Evolutionary conservation across 2,888 invertebrate genomes (phyloP).

Genomic region (Pristionchus fissidentatus): DNA sequence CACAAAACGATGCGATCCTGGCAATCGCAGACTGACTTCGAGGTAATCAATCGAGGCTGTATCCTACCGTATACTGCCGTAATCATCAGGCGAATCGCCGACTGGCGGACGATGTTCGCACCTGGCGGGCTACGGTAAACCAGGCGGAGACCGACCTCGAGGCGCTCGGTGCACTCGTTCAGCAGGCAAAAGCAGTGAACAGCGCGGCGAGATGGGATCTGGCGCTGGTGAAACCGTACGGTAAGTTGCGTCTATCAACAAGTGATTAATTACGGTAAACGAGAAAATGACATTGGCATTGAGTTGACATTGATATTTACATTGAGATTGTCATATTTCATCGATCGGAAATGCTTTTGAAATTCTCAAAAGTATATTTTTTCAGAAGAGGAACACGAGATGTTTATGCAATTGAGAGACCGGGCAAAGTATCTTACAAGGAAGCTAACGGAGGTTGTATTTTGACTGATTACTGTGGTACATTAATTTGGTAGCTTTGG

Average conservation of each 20-base stretch:
- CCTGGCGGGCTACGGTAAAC: constrained; percentile 34
- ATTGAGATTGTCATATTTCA: background rate
- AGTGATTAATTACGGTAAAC: background rate
- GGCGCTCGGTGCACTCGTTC: constrained; percentile 15
- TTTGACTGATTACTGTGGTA: too few species aligned
- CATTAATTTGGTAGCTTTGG: too few species aligned
- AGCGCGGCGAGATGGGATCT: constrained; percentile 35
- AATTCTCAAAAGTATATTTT: background rate
- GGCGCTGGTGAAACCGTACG: constrained; percentile 38
- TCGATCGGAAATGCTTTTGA: background rate
- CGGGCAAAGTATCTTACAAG: constrained; percentile 34
- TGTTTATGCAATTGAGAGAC: constrained; percentile 31
- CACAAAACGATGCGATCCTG: constrained; percentile 47
- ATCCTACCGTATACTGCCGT: background rate
- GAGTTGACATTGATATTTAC: background rate
- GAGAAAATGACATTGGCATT: background rate
- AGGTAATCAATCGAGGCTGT: background rate
- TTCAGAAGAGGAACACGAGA: constrained; percentile 43
- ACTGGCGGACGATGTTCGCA: constrained; percentile 28
- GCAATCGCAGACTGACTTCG: constrained; percentile 35
- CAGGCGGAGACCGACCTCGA: constrained; percentile 6
- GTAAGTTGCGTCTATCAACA: background rate
- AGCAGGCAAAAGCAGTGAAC: constrained; percentile 21
- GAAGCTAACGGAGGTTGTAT: constrained; percentile 46
- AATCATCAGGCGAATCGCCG: constrained; percentile 35